Conservation (phyloP, 2,888 invertebrate genomes). For the Amorpha juglandis region DNA sequence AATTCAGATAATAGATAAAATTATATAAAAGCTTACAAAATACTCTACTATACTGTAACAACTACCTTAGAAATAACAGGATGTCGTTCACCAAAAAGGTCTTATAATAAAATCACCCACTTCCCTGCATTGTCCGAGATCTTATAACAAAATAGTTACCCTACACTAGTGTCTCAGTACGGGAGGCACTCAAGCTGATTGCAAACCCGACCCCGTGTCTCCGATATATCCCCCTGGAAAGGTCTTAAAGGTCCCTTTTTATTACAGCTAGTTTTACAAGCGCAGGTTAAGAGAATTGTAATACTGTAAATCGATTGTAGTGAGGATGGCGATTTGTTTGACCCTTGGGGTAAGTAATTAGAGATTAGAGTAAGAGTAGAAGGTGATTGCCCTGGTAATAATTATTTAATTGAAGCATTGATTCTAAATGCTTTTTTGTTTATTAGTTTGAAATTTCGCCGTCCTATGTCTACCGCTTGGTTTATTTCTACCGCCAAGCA, state of each 20-base stretch:
- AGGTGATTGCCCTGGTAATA: no score
- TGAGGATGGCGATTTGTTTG: background rate
- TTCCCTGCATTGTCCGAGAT: background rate
- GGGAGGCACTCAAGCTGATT: slow-evolving; percentile 63
- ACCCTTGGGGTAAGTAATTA: background rate
- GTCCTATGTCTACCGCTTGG: no score
- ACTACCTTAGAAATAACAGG: background rate
- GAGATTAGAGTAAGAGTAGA: background rate
- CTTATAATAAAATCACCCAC: background rate
- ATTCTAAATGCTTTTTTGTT: no score
- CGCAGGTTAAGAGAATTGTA: slow-evolving; percentile 3
- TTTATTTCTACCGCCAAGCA: no score
- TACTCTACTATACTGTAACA: no score
- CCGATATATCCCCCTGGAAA: slow-evolving; percentile 35
- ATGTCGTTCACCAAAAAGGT: background rate
- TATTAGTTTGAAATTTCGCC: no score
- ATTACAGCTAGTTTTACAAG: background rate
- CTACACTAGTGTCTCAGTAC: slow-evolving; percentile 42
- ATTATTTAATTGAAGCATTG: no score
- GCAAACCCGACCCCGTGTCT: slow-evolving; percentile 51
- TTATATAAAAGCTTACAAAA: no score
- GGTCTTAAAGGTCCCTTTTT: slow-evolving; percentile 17
- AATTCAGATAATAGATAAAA: no score
- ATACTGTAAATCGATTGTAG: background rate
- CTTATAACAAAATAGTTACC: slow-evolving; percentile 36